phyloP scores from a whole-genome alignment of 2,888 invertebrate genomes.

The Drosophila sordidapex region DNA sequence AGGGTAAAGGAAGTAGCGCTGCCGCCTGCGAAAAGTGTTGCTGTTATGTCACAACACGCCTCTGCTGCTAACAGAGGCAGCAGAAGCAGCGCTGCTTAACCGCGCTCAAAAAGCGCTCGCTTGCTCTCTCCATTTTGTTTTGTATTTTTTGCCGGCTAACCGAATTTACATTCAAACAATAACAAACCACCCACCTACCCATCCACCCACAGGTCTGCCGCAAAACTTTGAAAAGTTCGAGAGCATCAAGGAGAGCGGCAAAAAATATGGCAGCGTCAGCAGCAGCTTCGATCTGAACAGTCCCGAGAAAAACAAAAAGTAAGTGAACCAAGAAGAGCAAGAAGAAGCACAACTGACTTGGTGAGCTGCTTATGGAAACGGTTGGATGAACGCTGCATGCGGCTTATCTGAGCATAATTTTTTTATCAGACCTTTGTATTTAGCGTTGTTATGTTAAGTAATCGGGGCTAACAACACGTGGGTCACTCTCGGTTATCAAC shows the following conservation, averaged over 20 bases:
- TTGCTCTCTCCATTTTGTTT: conserved; percentile 31
- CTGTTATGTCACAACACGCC: conserved; percentile 81
- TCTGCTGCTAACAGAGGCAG: conserved; percentile 43
- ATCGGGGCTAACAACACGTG: conserved; percentile 60
- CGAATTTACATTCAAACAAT: conserved; percentile 59
- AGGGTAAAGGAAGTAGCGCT: conserved; percentile 21
- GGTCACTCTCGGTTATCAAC: conserved; percentile 66
- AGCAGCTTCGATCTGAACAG: conserved; percentile 88
- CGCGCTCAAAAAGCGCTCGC: conserved; percentile 7
- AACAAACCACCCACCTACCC: conserved; percentile 45
- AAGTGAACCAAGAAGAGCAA: conserved; percentile 68
- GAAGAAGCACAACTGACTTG: neutral
- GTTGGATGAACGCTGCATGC: conserved; percentile 17
- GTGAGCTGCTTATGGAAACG: conserved; percentile 61
- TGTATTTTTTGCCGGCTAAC: conserved; percentile 64
- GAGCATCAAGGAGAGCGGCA: conserved; percentile 89
- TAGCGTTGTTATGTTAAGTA: conserved; percentile 57
- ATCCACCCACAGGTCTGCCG: conserved; percentile 87
- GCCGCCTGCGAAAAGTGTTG: conserved; percentile 54
- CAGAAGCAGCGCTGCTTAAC: conserved; percentile 43
- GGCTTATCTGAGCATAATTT: conserved; percentile 54
- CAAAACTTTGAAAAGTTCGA: conserved; percentile 93
- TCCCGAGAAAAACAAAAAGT: conserved; percentile 88
- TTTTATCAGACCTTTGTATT: conserved; percentile 57
- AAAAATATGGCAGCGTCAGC: conserved; percentile 85